These are phyloP conservation scores for Gymnoscopelus microlampas DNA, from an alignment of 2,797 vertebrate species.

Conservation along the genomic window DNA sequence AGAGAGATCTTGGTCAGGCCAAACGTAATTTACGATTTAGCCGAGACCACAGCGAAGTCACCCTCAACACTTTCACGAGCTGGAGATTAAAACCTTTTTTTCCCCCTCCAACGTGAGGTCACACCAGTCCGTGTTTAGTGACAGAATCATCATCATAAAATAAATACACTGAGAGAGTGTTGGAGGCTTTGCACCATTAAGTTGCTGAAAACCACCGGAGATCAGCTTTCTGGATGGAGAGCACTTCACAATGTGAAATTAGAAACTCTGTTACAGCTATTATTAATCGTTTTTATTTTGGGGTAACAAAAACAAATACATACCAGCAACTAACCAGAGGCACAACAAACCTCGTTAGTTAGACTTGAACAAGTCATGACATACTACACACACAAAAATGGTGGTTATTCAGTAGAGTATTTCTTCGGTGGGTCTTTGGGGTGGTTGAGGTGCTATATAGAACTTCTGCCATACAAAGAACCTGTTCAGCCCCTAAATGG, in stretches of 20 bases:
- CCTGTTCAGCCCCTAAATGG: too few species aligned
- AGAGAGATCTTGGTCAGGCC: neutral
- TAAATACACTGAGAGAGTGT: neutral
- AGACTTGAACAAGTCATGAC: too few species aligned
- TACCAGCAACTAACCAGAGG: neutral
- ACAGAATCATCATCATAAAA: slow-evolving; percentile 14
- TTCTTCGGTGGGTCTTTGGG: too few species aligned
- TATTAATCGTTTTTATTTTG: neutral
- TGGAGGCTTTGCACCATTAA: neutral
- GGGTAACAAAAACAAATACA: too few species aligned
- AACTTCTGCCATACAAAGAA: too few species aligned
- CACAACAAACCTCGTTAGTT: neutral
- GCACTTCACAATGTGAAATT: neutral
- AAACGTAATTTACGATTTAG: slow-evolving; percentile 14
- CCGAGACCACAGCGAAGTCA: slow-evolving; percentile 29
- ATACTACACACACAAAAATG: too few species aligned
- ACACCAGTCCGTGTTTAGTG: slow-evolving; percentile 21
- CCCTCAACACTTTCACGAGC: slow-evolving; percentile 37
- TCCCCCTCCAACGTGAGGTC: slow-evolving; percentile 18
- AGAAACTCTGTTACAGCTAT: neutral
- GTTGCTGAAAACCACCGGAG: slow-evolving; percentile 17
- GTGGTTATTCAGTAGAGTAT: too few species aligned
- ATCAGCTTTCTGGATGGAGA: slow-evolving; percentile 37
- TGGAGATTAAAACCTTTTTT: slow-evolving; percentile 27
- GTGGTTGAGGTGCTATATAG: too few species aligned